Percentiles rank a stretch among this genome's conserved stretches.
These are phyloP conservation scores for Hemiscyllium ocellatum DNA, from an alignment of 2,113 vertebrate genomes.

Conservation along the genomic window DNA sequence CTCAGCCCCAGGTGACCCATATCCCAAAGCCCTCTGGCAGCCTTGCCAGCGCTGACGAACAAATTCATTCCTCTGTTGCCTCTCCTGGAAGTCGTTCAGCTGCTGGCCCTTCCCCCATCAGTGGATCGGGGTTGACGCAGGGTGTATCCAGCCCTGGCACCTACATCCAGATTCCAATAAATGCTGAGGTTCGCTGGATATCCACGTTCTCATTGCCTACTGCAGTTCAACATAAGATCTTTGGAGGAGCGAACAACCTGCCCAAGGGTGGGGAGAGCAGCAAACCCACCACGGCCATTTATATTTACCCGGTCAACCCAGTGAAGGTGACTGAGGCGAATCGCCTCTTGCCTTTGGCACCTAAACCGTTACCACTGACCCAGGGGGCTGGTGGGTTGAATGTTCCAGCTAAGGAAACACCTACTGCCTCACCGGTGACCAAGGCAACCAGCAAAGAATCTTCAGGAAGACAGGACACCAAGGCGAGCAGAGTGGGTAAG, in stretches of 20 bases:
- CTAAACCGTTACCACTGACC: background rate
- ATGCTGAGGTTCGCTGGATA: background rate
- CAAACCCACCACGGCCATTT: constrained; percentile 2
- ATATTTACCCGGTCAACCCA: background rate
- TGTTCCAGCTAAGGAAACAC: background rate
- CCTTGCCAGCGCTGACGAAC: background rate
- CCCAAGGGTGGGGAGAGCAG: background rate
- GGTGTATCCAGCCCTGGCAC: background rate
- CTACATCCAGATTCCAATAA: constrained; percentile 20
- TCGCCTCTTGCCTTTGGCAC: background rate
- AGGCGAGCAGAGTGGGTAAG: background rate
- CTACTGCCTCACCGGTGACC: background rate
- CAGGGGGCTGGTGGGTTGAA: background rate
- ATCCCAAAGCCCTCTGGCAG: background rate
- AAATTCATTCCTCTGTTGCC: background rate
- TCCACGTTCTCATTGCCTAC: background rate
- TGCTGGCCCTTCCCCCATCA: background rate
- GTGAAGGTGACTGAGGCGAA: background rate
- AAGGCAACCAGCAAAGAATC: background rate
- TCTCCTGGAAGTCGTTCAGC: background rate
- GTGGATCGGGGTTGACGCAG: background rate
- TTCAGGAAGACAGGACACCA: background rate
- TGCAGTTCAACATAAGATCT: constrained; percentile 15
- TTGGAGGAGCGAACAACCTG: background rate
- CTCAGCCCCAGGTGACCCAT: background rate